Percentiles rank a stretch among this genome's conserved stretches.
These are phyloP conservation scores for Theropithecus gelada DNA, from an alignment of 2,113 vertebrate species.

Conservation along the genomic window DNA sequence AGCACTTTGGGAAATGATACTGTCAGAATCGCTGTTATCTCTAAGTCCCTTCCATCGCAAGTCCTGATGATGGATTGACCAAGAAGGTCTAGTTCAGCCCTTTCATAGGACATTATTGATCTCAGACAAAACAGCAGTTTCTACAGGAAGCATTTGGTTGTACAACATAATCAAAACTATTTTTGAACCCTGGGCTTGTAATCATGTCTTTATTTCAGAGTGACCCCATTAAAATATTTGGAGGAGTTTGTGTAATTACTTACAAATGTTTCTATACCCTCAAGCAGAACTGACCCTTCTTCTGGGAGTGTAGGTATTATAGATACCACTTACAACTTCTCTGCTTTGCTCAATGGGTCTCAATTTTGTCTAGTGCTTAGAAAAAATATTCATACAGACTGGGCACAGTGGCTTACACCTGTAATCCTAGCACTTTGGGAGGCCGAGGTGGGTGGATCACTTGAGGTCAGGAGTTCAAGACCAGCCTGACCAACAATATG, in stretches of 20 bases:
- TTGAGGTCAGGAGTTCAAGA: too few species aligned
- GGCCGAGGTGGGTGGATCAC: too few species aligned
- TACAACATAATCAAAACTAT: background rate
- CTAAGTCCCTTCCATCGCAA: background rate
- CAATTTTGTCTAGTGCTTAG: background rate
- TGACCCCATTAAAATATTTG: background rate
- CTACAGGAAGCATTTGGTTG: background rate
- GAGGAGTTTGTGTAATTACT: background rate
- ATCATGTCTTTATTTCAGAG: conserved; percentile 2
- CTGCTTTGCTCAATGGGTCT: background rate
- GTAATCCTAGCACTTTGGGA: too few species aligned
- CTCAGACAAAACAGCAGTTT: background rate
- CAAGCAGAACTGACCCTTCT: background rate
- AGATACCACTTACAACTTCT: background rate
- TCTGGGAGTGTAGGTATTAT: background rate
- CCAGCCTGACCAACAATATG: too few species aligned
- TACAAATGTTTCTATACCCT: background rate
- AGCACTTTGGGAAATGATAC: background rate
- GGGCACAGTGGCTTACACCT: too few species aligned
- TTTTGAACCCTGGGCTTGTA: background rate
- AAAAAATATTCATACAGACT: background rate
- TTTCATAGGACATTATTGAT: background rate
- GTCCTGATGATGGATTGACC: background rate
- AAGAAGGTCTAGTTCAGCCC: background rate
- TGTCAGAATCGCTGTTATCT: background rate